These are phyloP conservation scores for Nymphalis urticae DNA, from an alignment of 2,888 invertebrate genomes.

Conservation along the genomic window DNA sequence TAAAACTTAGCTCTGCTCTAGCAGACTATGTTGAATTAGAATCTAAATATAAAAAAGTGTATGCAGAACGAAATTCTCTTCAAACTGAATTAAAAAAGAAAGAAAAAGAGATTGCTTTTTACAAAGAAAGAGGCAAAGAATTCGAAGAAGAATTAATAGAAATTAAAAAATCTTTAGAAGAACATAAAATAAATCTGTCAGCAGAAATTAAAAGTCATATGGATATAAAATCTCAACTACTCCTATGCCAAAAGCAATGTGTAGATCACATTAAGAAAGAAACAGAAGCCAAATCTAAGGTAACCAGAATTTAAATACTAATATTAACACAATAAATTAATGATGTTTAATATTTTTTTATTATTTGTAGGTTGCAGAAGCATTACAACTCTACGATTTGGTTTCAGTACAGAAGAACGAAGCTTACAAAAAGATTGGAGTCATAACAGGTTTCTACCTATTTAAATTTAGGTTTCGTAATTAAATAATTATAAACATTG, in stretches of 20 bases:
- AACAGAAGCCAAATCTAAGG: conserved; percentile 73
- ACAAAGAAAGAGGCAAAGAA: conserved; percentile 66
- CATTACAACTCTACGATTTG: conserved; percentile 70
- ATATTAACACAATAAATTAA: not conserved
- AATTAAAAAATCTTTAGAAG: conserved; percentile 55
- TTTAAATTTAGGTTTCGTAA: too few species aligned
- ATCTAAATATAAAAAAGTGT: conserved; percentile 61
- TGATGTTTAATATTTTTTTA: not conserved
- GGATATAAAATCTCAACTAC: conserved; percentile 58
- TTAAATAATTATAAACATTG: too few species aligned
- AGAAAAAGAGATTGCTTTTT: conserved; percentile 71
- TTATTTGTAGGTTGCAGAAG: conserved; percentile 66
- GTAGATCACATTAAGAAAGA: conserved; percentile 61
- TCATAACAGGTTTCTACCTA: conserved; percentile 52
- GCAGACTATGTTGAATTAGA: conserved; percentile 79
- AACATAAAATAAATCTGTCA: conserved; percentile 60
- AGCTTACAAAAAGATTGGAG: conserved; percentile 57
- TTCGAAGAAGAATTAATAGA: conserved; percentile 55
- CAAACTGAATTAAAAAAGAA: conserved; percentile 59
- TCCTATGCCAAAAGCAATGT: conserved; percentile 60
- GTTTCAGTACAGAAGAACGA: conserved; percentile 67
- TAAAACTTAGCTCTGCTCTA: conserved; percentile 77
- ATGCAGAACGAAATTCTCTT: conserved; percentile 47
- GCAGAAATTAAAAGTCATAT: conserved; percentile 63
- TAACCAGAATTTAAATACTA: conserved; percentile 35